These are phyloP conservation scores for Crotalus viridis DNA, from an alignment of 2,113 vertebrate genomes.

Conservation along the genomic window DNA sequence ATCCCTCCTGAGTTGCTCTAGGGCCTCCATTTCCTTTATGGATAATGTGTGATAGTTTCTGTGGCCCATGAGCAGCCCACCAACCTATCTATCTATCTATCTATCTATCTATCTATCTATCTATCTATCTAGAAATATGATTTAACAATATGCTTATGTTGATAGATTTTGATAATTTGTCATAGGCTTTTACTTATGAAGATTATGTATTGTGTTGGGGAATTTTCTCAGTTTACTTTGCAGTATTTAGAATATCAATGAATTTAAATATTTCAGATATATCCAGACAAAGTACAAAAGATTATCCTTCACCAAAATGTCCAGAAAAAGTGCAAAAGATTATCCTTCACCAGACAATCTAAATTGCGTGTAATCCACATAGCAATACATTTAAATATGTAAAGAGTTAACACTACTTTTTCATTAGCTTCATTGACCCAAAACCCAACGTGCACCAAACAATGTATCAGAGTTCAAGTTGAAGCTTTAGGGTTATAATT, in stretches of 20 bases:
- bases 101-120: too few relatives aligned
- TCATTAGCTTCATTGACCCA: background rate
- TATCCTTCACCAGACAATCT: background rate
- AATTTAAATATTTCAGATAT: background rate
- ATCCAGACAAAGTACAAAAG: background rate
- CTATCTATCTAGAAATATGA: too few relatives aligned
- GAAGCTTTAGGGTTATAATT: background rate
- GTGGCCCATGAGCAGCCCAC: too few relatives aligned
- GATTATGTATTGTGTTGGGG: background rate
- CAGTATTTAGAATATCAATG: background rate
- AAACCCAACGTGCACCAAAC: background rate
- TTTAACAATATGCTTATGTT: background rate
- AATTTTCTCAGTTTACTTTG: constrained; percentile 5
- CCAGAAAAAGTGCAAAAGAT: background rate
- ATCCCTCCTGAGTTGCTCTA: too few relatives aligned
- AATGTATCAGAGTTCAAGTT: background rate
- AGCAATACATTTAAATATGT: background rate
- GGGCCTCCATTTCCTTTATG: too few relatives aligned
- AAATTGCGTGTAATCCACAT: background rate
- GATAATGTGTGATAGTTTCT: too few relatives aligned
- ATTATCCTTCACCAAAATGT: background rate
- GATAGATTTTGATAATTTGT: background rate
- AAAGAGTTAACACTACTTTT: background rate
- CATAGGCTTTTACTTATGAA: background rate
- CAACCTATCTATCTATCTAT: too few relatives aligned